Evolutionary conservation across 2,888 invertebrate genomes (phyloP), one percentile per base, ranked within the genome.

Genomic region (Sphecodes monilicornis): DNA sequence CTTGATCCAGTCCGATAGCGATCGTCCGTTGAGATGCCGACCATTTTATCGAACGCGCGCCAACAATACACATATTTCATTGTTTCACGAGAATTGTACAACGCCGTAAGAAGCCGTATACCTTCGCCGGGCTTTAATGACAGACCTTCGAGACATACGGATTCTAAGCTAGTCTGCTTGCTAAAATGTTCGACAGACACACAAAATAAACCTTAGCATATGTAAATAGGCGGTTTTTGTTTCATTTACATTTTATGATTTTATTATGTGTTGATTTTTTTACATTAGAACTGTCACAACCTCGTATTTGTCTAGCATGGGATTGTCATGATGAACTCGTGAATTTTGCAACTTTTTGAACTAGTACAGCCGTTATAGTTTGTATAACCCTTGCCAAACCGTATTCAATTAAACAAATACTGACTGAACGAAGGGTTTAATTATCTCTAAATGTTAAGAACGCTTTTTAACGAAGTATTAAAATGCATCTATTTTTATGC

Each of bases 41-140:
- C 68, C 86, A 74, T 86, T 75, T 86, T 86, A 69, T 84, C 82
- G 79, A 91, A 91, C 60, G 88, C 90, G 32, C 87, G 86, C 91
- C 91, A 91, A 78, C 91, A 90, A 77, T 91, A 87, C 29, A 91
- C 81, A 79, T 86, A 80, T 80, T 75, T 90, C 76, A 91, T 80
- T 68, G 89, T 90, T 85, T 85, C 85, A 80, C 86, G 88, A 72
- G 91, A 91, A 46, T 88, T 88, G 83, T 85, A 82, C 72, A 91
- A 79, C 41, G 91, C 91, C 70, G 82, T 82, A 68, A 91, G 29
- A 2, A 91, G 82, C 43, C 87, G 86, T 73, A 90, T 50, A 80
- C 90, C 90, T 76, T 91, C 91, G 76, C 81, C 64, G 32, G 89
- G 86, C 43, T 79, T 88, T 76, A 91, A 84, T 69, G 79, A 84